These are phyloP conservation scores for Enteromius fasciolatus DNA, from an alignment of 2,797 vertebrate species.

Conservation along the genomic window DNA sequence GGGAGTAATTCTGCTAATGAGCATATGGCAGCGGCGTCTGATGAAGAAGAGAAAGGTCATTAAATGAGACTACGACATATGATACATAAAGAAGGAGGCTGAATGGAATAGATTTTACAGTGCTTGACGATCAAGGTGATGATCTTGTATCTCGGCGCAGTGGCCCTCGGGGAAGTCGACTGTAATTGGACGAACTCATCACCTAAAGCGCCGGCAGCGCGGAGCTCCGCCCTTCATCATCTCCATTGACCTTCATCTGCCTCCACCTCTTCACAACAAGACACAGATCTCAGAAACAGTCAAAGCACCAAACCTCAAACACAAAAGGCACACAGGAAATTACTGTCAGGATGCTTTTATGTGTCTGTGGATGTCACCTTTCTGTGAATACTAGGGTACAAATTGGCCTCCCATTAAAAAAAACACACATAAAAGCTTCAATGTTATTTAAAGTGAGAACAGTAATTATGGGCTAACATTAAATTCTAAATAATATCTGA, in stretches of 20 bases:
- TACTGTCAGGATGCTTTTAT: not conserved
- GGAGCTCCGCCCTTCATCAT: slow-evolving; percentile 53
- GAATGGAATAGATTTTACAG: slow-evolving; percentile 62
- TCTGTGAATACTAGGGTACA: not conserved
- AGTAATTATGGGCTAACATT: not conserved
- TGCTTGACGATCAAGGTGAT: slow-evolving; percentile 64
- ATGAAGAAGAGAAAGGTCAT: slow-evolving; percentile 51
- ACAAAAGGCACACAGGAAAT: not conserved
- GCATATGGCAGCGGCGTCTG: slow-evolving; percentile 52
- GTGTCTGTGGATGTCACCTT: not conserved
- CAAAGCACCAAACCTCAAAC: not conserved
- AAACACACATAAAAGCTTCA: not conserved
- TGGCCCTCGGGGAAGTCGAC: slow-evolving; percentile 51
- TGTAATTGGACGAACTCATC: slow-evolving; percentile 61
- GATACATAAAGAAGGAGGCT: slow-evolving; percentile 50
- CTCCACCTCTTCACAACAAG: slow-evolving; percentile 16
- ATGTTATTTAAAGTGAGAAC: not conserved
- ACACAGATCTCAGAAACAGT: not conserved
- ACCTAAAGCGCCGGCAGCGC: slow-evolving; percentile 50
- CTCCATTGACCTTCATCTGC: slow-evolving; percentile 55
- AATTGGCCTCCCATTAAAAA: not conserved
- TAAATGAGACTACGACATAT: slow-evolving; percentile 56
- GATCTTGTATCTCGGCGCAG: slow-evolving; percentile 49
- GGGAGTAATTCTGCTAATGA: slow-evolving; percentile 15
- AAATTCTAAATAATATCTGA: not conserved